Percentiles rank a stretch among this genome's conserved stretches.
Conservation (phyloP, 2,888 invertebrate species). For the Mythimna lalbum region DNA sequence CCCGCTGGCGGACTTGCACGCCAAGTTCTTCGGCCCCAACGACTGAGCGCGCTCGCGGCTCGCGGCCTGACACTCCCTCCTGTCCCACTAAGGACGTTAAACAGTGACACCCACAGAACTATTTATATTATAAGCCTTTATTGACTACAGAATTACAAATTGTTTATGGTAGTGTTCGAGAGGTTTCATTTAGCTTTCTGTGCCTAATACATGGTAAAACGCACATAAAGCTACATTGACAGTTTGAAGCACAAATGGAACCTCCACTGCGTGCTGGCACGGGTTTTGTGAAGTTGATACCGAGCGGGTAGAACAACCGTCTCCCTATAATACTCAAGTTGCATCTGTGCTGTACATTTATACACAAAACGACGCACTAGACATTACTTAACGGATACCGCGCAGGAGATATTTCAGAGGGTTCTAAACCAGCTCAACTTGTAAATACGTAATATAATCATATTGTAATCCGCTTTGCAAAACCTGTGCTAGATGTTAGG, state of each 20-base stretch:
- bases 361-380: slow-evolving; percentile 7
- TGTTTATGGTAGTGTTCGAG: slow-evolving; percentile 45
- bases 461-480: slow-evolving; percentile 31
- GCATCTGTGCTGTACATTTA: slow-evolving; percentile 28
- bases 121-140: slow-evolving; percentile 60
- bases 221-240: slow-evolving; percentile 47
- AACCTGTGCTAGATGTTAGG: slow-evolving; percentile 42
- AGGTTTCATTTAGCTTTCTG: slow-evolving; percentile 42
- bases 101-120: slow-evolving; percentile 50
- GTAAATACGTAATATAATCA: slow-evolving; percentile 53
- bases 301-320: slow-evolving; percentile 28
- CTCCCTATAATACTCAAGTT: slow-evolving; percentile 49
- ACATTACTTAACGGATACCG: slow-evolving; percentile 4
- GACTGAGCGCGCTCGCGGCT: slow-evolving; percentile 67
- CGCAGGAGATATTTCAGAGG: slow-evolving; percentile 4
- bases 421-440: slow-evolving; percentile 51
- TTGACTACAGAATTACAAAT: slow-evolving; percentile 53
- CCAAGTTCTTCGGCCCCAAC: slow-evolving; percentile 76
- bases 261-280: slow-evolving; percentile 19
- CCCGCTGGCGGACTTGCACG: slow-evolving; percentile 79
- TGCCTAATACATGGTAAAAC: slow-evolving; percentile 53
- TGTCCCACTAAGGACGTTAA: slow-evolving; percentile 45
- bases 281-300: slow-evolving; percentile 42
- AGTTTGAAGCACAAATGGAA: slow-evolving; percentile 30
- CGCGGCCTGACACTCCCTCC: slow-evolving; percentile 18